phyloP scores from a whole-genome alignment of 2,113 vertebrate genomes.

The Chunga burmeisteri region DNA sequence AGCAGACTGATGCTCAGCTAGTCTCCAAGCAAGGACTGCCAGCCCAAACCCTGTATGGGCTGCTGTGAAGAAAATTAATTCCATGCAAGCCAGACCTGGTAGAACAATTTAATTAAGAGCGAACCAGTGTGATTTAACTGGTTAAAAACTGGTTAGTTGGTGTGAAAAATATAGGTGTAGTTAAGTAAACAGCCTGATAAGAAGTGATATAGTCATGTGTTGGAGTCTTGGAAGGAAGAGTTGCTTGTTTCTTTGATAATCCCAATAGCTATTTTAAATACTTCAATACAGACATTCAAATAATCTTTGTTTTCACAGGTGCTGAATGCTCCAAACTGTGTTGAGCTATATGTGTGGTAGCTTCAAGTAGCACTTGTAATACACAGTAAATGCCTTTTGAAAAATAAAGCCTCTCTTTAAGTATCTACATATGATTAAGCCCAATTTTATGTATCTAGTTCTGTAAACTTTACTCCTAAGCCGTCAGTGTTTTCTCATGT shows the following conservation, averaged over 20 bases:
- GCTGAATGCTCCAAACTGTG: not conserved
- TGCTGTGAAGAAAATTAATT: not conserved
- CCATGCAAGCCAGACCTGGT: not conserved
- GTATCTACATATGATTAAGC: not conserved
- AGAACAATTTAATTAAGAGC: not conserved
- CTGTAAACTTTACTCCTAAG: not conserved
- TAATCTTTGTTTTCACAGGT: not conserved
- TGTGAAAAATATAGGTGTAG: not conserved
- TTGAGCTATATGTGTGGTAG: not conserved
- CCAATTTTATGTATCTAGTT: not conserved
- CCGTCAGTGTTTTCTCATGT: not conserved
- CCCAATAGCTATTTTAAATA: not conserved
- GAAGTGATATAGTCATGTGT: rapidly evolving
- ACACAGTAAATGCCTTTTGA: not conserved
- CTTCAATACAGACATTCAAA: not conserved
- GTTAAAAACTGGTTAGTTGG: not conserved
- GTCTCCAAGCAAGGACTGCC: not conserved
- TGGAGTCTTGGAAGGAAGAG: not conserved
- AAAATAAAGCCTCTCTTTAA: not conserved
- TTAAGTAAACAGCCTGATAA: not conserved
- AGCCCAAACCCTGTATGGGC: not conserved
- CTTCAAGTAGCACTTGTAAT: not conserved
- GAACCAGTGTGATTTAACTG: not conserved
- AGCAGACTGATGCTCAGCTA: not conserved
- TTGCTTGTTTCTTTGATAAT: not conserved